These are phyloP conservation scores for Isoperla grammatica DNA, from an alignment of 2,888 invertebrate genomes.

Conservation along the genomic window DNA sequence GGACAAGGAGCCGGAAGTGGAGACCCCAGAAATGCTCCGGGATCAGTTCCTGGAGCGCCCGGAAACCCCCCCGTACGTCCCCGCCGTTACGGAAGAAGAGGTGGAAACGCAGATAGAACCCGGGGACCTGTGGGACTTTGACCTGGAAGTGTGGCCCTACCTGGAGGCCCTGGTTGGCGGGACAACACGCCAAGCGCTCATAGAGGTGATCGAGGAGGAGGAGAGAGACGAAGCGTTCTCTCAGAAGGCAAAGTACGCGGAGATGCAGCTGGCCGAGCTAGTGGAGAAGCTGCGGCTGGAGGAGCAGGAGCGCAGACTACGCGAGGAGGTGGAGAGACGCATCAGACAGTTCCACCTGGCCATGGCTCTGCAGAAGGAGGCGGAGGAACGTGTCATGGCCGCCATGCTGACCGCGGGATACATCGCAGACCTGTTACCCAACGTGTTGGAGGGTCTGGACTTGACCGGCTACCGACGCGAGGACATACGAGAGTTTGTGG, in stretches of 20 bases:
- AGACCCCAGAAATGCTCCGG: no score
- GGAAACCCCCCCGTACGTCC: constrained; percentile 69
- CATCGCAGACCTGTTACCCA: constrained; percentile 78
- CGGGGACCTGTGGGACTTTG: constrained; percentile 91
- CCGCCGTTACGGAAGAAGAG: constrained; percentile 71
- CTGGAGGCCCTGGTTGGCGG: constrained; percentile 77
- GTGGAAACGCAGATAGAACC: constrained; percentile 80
- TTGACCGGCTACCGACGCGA: constrained; percentile 65
- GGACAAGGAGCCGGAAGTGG: no score
- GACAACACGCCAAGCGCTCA: no score
- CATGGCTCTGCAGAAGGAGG: constrained; percentile 54
- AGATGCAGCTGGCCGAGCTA: constrained; percentile 45
- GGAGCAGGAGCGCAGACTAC: constrained; percentile 43
- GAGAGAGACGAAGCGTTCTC: constrained; percentile 45
- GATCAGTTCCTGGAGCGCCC: constrained; percentile 82
- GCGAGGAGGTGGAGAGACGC: constrained; percentile 37
- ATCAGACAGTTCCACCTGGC: constrained; percentile 41
- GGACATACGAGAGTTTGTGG: constrained; percentile 40
- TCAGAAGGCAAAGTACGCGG: constrained; percentile 46
- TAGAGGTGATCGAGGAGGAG: constrained; percentile 47
- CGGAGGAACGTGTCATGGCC: constrained; percentile 75
- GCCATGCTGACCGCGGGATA: constrained; percentile 80
- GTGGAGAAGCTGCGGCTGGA: constrained; percentile 46
- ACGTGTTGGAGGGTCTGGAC: constrained; percentile 72
- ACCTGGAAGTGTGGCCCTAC: constrained; percentile 84